A percentile compares a stretch with the other conserved stretches of the same genome.
These are phyloP conservation scores for Arctocebus calabarensis DNA, from an alignment of 2,797 vertebrate species.

Conservation along the genomic window DNA sequence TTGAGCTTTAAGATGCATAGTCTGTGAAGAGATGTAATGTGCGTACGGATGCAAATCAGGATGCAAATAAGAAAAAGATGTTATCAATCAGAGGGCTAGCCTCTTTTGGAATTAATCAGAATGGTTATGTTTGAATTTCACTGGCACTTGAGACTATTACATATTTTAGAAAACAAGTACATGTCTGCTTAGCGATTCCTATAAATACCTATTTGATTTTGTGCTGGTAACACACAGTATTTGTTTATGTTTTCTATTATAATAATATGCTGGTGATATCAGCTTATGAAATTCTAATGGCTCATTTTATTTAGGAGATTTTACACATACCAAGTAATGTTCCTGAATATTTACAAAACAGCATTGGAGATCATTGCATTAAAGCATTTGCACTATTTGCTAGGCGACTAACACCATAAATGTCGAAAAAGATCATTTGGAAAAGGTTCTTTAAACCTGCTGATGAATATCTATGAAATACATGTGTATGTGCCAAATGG, in stretches of 20 bases:
- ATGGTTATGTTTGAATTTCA: conserved; percentile 53
- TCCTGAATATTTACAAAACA: conserved; percentile 56
- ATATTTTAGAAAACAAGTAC: conserved; percentile 56
- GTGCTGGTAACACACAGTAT: conserved; percentile 8
- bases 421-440: conserved; percentile 34
- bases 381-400: conserved; percentile 44
- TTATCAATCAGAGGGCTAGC: conserved; percentile 16
- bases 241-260: conserved; percentile 46
- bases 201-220: conserved; percentile 58
- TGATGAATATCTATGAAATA: conserved; percentile 53
- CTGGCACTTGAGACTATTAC: conserved; percentile 42
- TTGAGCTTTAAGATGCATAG: background rate
- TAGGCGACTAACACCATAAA: background rate
- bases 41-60: background rate
- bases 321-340: conserved; percentile 31
- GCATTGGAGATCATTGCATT: conserved; percentile 19
- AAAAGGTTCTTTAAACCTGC: conserved; percentile 11
- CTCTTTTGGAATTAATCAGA: conserved; percentile 56
- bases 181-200: conserved; percentile 38
- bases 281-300: conserved; percentile 58
- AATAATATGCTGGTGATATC: conserved; percentile 21
- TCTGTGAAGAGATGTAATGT: background rate
- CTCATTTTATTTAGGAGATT: conserved; percentile 54
- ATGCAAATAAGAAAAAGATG: conserved; percentile 23
- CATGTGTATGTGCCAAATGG: background rate